Conservation (phyloP, 1,140 invertebrate genomes). For the Lycorma delicatula region DNA sequence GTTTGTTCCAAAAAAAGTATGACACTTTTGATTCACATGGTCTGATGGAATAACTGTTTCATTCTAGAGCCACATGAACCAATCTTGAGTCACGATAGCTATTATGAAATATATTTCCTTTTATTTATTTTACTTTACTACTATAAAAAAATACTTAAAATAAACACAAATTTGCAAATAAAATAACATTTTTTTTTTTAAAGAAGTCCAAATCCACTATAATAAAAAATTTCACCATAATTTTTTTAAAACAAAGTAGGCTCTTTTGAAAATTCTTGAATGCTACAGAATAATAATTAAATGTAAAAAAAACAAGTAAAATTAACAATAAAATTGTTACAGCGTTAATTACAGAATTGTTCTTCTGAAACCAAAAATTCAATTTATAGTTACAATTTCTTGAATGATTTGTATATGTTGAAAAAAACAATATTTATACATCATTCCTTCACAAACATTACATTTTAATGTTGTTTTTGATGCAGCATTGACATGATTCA, state of each 20-base stretch:
- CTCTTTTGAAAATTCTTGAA: too few species aligned
- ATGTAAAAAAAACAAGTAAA: constrained; percentile 1
- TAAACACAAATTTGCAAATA: not conserved
- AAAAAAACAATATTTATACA: not conserved
- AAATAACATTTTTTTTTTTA: not conserved
- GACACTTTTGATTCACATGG: constrained; percentile 1
- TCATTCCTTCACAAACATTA: not conserved
- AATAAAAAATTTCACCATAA: too few species aligned
- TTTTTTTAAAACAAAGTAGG: too few species aligned
- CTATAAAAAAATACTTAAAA: not conserved
- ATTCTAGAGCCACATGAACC: not conserved
- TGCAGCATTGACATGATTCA: not conserved
- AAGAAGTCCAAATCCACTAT: too few species aligned
- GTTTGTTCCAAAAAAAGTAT: not conserved
- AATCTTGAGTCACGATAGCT: not conserved
- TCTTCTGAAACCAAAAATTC: too few species aligned
- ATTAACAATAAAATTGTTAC: not conserved
- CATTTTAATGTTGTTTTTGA: not conserved
- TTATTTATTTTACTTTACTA: not conserved
- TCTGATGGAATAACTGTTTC: not conserved
- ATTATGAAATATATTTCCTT: not conserved
- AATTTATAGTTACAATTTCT: too few species aligned
- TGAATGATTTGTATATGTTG: not conserved
- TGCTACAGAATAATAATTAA: not conserved
- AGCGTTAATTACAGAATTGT: too few species aligned